Conservation (phyloP, 2,888 invertebrate genomes). For the Balanococcus diminutus region DNA sequence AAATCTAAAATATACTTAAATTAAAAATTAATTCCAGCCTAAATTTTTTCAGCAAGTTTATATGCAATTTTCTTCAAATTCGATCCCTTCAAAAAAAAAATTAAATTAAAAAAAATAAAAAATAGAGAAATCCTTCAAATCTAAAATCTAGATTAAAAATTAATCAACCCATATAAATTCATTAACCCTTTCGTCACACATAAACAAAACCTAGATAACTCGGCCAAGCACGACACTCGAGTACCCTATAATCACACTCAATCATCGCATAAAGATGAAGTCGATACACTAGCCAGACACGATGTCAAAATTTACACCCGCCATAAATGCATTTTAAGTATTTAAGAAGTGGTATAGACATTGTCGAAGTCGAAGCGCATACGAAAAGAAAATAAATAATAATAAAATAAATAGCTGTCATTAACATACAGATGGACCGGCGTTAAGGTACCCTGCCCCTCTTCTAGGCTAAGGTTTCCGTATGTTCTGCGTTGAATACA, state of each 20-base stretch:
- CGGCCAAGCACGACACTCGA: neutral
- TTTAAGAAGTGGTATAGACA: neutral
- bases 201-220: neutral
- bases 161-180: neutral
- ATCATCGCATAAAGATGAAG: no score
- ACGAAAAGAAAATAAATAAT: constrained; percentile 24
- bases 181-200: neutral
- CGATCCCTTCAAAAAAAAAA: no score
- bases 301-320: constrained; percentile 19
- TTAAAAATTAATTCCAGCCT: no score
- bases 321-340: neutral
- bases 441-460: neutral
- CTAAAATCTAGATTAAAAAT: neutral
- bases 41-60: neutral
- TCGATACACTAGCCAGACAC: neutral
- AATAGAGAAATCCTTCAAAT: no score
- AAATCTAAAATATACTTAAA: neutral
- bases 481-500: constrained; percentile 44
- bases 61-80: neutral
- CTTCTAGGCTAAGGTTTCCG: neutral
- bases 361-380: neutral
- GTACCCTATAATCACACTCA: neutral
- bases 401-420: constrained; percentile 43
- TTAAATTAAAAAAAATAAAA: no score
- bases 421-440: constrained; percentile 37